Evolutionary conservation across 2,113 vertebrate genomes (phyloP).

Genomic region (Vombatus ursinus): DNA sequence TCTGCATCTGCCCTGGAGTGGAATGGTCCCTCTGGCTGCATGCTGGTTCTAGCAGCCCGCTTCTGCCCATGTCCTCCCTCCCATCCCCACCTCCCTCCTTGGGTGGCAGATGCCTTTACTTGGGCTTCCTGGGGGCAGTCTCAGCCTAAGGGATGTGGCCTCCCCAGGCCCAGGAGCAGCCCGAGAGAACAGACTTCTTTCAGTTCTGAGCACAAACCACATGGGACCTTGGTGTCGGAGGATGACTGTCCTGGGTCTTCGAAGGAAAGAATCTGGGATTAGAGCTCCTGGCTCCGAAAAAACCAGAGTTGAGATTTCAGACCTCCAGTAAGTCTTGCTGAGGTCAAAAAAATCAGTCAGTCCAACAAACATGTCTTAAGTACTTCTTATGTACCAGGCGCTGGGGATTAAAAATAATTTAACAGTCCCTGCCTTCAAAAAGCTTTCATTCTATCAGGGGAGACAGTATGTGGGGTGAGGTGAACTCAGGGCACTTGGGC

Average conservation of each 20-base stretch:
- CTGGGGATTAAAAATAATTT: neutral
- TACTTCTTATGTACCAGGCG: neutral
- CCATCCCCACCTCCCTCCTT: too few relatives aligned
- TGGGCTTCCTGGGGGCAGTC: neutral
- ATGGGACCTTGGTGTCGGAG: neutral
- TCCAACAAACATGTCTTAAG: neutral
- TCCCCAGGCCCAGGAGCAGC: neutral
- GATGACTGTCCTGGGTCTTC: neutral
- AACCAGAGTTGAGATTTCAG: neutral
- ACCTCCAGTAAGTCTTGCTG: neutral
- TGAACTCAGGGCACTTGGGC: too few relatives aligned
- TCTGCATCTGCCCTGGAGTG: neutral
- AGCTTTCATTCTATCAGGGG: neutral
- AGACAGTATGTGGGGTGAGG: too few relatives aligned
- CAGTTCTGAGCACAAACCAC: conserved; percentile 7
- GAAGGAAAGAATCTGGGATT: conserved; percentile 13
- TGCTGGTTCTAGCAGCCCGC: too few relatives aligned
- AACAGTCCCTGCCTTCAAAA: neutral
- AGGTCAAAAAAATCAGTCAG: neutral
- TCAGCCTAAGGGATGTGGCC: neutral
- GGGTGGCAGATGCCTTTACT: neutral
- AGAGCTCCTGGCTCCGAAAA: conserved; percentile 17
- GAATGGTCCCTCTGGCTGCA: too few relatives aligned
- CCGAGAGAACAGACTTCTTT: conserved; percentile 12
- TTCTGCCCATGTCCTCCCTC: too few relatives aligned